Conservation (phyloP, 2,888 invertebrate genomes). For the Papilio gigon region DNA sequence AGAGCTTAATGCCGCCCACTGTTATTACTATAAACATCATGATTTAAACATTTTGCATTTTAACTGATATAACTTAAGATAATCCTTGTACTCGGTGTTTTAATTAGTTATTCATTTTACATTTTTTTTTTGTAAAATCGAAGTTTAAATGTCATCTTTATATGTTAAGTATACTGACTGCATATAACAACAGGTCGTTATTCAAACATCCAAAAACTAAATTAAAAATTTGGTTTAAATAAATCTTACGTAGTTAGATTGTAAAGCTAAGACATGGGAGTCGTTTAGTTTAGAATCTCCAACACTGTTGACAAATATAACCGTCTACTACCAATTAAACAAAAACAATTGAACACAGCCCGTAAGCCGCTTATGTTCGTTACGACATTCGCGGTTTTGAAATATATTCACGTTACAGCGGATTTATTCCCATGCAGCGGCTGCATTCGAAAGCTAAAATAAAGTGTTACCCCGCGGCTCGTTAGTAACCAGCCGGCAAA, state of each 20-base stretch:
- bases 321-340: neutral
- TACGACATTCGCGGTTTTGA: neutral
- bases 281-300: neutral
- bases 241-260: no score
- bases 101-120: no score
- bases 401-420: neutral
- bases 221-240: no score
- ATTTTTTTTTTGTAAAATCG: no score
- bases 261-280: no score
- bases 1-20: slow-evolving; percentile 26
- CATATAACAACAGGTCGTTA: no score
- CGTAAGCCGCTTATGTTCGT: slow-evolving; percentile 14
- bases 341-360: neutral
- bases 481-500: slow-evolving; percentile 18
- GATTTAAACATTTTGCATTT: slow-evolving; percentile 6
- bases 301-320: neutral
- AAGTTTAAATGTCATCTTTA: no score
- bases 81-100: no score
- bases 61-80: no score
- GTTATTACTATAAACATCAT: neutral
- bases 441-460: slow-evolving; percentile 30
- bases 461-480: slow-evolving; percentile 14
- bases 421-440: slow-evolving; percentile 20
- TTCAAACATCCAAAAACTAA: no score
- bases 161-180: no score